These are phyloP conservation scores for Characodon lateralis DNA, from an alignment of 2,797 vertebrate genomes.

Conservation along the genomic window DNA sequence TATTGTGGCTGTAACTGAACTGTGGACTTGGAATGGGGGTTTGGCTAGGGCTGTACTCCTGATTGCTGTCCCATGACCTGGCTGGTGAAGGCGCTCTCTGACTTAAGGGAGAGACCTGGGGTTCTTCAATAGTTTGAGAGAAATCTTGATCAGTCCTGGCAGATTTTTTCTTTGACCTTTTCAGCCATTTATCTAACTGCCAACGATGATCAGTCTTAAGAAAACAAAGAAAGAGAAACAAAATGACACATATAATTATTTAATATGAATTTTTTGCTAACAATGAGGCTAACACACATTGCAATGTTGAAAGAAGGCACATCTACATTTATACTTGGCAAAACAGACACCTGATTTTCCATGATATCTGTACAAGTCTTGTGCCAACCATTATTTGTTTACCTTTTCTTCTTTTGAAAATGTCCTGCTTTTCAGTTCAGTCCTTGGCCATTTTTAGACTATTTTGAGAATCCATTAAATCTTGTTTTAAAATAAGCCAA, in stretches of 20 bases:
- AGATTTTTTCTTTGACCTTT: slow-evolving; percentile 87
- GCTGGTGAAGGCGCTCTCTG: slow-evolving; percentile 77
- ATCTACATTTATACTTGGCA: too few relatives aligned
- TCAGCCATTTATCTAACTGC: slow-evolving; percentile 98
- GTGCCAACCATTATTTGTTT: too few relatives aligned
- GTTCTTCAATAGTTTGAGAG: slow-evolving; percentile 45
- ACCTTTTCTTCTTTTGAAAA: too few relatives aligned
- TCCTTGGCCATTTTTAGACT: too few relatives aligned
- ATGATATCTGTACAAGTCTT: too few relatives aligned
- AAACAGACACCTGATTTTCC: too few relatives aligned
- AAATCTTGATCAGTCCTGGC: slow-evolving; percentile 81
- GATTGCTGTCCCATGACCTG: slow-evolving; percentile 79
- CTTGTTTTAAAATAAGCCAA: too few relatives aligned
- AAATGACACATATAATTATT: not conserved
- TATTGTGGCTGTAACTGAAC: slow-evolving; percentile 76
- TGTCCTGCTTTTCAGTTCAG: too few relatives aligned
- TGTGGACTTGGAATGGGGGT: slow-evolving; percentile 81
- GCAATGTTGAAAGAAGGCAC: not conserved
- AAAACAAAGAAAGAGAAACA: slow-evolving; percentile 30
- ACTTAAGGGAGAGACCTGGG: slow-evolving; percentile 51
- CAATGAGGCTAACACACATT: slow-evolving; percentile 3
- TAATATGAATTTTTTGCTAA: not conserved
- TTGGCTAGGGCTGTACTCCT: slow-evolving; percentile 77
- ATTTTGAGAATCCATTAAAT: too few relatives aligned
- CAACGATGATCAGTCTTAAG: slow-evolving; percentile 86